phyloP scores from a whole-genome alignment of 2,888 invertebrate genomes.

The Stictocephala bisonia region DNA sequence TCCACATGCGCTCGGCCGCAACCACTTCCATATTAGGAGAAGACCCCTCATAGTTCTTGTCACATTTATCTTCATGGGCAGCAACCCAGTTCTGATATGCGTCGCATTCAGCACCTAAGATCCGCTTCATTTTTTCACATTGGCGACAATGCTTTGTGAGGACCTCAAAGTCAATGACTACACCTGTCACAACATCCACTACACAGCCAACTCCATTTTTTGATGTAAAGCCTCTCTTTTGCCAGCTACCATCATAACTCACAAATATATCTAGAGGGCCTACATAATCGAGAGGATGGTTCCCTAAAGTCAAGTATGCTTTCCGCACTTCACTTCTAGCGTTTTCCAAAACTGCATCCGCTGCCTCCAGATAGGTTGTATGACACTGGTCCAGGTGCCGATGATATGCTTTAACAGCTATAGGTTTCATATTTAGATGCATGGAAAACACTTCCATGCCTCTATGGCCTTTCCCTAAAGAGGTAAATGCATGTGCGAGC shows the following conservation, averaged over 20 bases:
- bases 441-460: constrained; percentile 16
- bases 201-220: constrained; percentile 31
- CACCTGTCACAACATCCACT: constrained; percentile 23
- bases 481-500: constrained; percentile 12
- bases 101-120: neutral
- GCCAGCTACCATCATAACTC: constrained; percentile 36
- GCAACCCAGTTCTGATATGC: constrained; percentile 13
- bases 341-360: constrained; percentile 8
- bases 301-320: constrained; percentile 2
- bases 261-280: constrained; percentile 29
- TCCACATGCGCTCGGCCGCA: constrained; percentile 22
- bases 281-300: neutral
- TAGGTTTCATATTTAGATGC: constrained; percentile 31
- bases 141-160: constrained; percentile 21
- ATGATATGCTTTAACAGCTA: constrained; percentile 2
- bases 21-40: constrained; percentile 29
- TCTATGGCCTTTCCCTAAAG: constrained; percentile 37
- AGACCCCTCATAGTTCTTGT: constrained; percentile 32
- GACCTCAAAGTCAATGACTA: constrained; percentile 29
- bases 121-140: constrained; percentile 16
- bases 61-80: neutral
- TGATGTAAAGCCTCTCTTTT: constrained; percentile 30
- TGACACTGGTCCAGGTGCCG: constrained; percentile 8
- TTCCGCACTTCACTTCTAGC: constrained; percentile 24
- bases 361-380: neutral